These are phyloP conservation scores for Temnothorax curvispinosus DNA, from an alignment of 1,140 invertebrate genomes.

Conservation along the genomic window DNA sequence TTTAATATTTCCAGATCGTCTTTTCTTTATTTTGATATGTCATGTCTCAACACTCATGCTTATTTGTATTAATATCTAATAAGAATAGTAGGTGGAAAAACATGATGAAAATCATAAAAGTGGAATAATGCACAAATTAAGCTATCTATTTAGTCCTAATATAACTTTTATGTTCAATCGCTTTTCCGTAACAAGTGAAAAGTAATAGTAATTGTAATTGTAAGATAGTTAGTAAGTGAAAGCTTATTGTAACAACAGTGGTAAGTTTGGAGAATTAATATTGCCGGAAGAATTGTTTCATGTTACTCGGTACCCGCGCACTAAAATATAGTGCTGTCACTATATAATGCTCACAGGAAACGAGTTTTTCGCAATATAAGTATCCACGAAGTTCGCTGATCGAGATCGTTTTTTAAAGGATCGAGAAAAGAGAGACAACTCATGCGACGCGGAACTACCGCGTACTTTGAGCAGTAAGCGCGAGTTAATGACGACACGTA, in stretches of 20 bases:
- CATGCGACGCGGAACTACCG: not conserved
- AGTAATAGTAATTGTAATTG: not conserved
- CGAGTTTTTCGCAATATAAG: conserved; percentile 11
- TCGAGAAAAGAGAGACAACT: not conserved
- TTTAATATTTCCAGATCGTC: not conserved
- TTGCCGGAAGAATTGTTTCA: not conserved
- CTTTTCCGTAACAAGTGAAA: not conserved
- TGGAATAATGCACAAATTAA: not conserved
- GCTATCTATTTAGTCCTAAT: not conserved
- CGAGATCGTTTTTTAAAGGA: not conserved
- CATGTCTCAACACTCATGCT: not conserved
- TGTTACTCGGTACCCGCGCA: too few relatives aligned
- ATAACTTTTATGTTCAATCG: not conserved
- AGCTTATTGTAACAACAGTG: not conserved
- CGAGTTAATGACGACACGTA: conserved; percentile 64
- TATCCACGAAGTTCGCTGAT: not conserved
- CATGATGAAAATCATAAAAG: not conserved
- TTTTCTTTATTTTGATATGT: not conserved
- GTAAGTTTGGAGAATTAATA: not conserved
- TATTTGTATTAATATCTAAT: conserved; percentile 14
- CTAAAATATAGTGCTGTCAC: not conserved
- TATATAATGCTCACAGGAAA: not conserved
- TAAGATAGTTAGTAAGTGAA: not conserved
- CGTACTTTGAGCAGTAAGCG: not conserved
- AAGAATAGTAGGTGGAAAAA: not conserved